phyloP scores from a whole-genome alignment of 53 echinoderm and acorn worm species.

The Arbacia lixula region DNA sequence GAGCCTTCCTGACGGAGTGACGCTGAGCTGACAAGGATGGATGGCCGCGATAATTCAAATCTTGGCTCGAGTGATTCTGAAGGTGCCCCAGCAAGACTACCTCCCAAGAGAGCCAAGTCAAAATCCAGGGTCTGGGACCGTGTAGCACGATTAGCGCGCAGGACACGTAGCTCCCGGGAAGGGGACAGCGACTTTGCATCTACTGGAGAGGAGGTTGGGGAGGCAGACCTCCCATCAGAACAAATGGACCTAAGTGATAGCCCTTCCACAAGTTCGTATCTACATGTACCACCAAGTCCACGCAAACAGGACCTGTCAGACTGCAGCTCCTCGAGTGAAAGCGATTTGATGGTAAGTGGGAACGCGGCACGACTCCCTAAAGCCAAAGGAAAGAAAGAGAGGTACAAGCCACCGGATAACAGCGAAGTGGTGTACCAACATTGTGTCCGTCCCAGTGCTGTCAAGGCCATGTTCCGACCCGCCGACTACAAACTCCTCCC shows the following conservation, averaged over 20 bases:
- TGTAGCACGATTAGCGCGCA: constrained; percentile 83
- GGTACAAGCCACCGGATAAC: constrained; percentile 43
- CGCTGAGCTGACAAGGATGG: neutral
- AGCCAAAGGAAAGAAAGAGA: neutral
- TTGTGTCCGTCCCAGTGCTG: constrained; percentile 92
- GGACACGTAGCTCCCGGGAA: constrained; percentile 61
- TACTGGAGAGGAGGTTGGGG: constrained; percentile 86
- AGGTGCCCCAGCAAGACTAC: constrained; percentile 69
- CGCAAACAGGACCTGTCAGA: constrained; percentile 81
- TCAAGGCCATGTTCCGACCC: constrained; percentile 85
- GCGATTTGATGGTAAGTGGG: constrained; percentile 48
- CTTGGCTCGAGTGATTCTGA: constrained; percentile 83
- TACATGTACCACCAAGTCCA: constrained; percentile 67
- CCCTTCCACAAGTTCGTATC: constrained; percentile 84
- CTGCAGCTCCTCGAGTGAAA: constrained; percentile 93
- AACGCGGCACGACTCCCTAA: neutral
- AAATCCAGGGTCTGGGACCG: constrained; percentile 94
- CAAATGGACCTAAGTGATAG: constrained; percentile 85
- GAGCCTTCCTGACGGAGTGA: neutral
- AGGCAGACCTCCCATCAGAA: constrained; percentile 75
- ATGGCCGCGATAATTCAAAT: constrained; percentile 62
- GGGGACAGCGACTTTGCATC: constrained; percentile 69
- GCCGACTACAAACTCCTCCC: constrained; percentile 15
- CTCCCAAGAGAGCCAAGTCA: constrained; percentile 81
- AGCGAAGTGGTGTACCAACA: constrained; percentile 93